phyloP scores from a whole-genome alignment of 2,888 invertebrate species.

The Microctonus brassicae region DNA sequence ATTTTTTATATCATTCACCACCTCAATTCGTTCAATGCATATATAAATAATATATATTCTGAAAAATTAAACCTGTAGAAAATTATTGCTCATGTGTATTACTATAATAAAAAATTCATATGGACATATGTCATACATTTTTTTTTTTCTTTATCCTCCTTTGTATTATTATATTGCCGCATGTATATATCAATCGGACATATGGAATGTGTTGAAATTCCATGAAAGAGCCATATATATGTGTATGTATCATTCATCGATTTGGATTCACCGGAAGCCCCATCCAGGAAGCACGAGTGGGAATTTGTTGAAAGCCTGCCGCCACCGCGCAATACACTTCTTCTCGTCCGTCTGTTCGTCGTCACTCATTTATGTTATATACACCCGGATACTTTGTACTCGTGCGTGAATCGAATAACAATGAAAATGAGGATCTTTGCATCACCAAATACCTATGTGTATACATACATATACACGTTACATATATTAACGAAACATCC shows the following conservation, averaged over 20 bases:
- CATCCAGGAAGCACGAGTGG: conserved; percentile 31
- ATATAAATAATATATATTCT: too few relatives aligned
- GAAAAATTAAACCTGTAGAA: neutral
- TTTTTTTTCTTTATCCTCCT: neutral
- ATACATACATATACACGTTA: too few relatives aligned
- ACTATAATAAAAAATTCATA: neutral
- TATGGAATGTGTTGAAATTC: neutral
- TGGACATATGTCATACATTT: neutral
- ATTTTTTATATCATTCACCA: too few relatives aligned
- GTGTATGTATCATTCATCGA: neutral
- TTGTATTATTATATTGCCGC: neutral
- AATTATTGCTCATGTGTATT: neutral
- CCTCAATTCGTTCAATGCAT: too few relatives aligned
- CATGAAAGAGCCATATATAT: neutral
- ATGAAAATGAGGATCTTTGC: conserved; percentile 36
- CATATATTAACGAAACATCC: neutral
- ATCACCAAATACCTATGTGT: conserved; percentile 22
- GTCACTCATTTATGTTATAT: conserved; percentile 19
- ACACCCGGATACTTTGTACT: neutral
- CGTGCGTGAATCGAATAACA: conserved; percentile 30
- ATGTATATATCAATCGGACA: neutral
- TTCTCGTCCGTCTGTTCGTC: conserved; percentile 12
- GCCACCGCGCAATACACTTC: neutral
- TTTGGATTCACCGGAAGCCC: conserved; percentile 26
- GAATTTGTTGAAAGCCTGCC: conserved; percentile 28